Conservation (phyloP, 2,888 invertebrate species). For the Subacronicta megacephala region DNA sequence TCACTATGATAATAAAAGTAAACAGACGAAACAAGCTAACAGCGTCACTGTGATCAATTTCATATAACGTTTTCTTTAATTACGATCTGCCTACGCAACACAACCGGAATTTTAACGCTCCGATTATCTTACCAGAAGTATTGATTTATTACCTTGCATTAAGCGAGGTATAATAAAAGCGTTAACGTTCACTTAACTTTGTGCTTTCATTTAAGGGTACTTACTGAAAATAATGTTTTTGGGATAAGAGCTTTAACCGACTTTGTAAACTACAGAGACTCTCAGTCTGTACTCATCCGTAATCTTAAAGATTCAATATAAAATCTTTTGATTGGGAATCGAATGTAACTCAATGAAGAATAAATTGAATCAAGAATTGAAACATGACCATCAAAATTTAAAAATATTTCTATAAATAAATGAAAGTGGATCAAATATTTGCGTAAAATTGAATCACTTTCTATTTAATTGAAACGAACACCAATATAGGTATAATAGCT, state of each 20-base stretch:
- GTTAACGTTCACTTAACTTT: conserved; percentile 41
- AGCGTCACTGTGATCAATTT: conserved; percentile 59
- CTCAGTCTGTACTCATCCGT: no score
- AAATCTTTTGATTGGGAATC: no score
- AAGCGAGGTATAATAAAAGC: conserved; percentile 57
- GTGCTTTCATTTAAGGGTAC: conserved; percentile 39
- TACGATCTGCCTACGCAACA: conserved; percentile 61
- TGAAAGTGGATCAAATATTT: conserved; percentile 31
- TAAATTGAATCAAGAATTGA: background rate
- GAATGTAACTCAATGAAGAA: no score
- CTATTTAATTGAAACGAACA: conserved; percentile 47
- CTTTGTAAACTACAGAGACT: no score
- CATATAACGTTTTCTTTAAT: conserved; percentile 60
- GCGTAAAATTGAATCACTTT: conserved; percentile 31
- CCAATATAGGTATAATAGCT: conserved; percentile 46
- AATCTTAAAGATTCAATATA: no score
- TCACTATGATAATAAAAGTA: conserved; percentile 42
- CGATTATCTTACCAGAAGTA: conserved; percentile 59
- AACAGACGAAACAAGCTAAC: conserved; percentile 45
- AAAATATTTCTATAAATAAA: conserved; percentile 16
- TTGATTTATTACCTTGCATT: conserved; percentile 62
- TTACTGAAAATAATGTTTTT: conserved; percentile 17
- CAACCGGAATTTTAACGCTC: conserved; percentile 59
- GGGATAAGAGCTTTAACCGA: no score
- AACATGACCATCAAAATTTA: background rate